A percentile compares a stretch with the other conserved stretches of the same genome.
Evolutionary conservation across 2,113 vertebrate species (phyloP).

Genomic region (Rhynchomys soricoides): DNA sequence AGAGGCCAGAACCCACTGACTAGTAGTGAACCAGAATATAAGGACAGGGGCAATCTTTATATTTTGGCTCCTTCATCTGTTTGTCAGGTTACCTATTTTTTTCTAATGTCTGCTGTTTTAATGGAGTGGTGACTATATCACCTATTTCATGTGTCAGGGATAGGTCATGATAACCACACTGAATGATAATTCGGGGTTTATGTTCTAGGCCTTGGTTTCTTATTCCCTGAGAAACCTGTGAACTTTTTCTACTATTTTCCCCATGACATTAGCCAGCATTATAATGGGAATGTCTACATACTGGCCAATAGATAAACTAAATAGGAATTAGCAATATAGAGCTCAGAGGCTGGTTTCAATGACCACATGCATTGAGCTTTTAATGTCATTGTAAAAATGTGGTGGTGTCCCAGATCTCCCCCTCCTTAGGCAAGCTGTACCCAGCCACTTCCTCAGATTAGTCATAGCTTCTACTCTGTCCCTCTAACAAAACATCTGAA

Average conservation of each 20-base stretch:
- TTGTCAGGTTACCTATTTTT: background rate
- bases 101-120: background rate
- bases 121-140: background rate
- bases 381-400: background rate
- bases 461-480: background rate
- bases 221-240: background rate
- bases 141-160: background rate
- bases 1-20: background rate
- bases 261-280: background rate
- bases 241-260: fast-evolving
- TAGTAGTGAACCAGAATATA: background rate
- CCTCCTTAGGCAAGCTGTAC: background rate
- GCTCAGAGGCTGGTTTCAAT: background rate
- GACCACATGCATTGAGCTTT: background rate
- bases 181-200: background rate
- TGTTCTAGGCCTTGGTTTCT: background rate
- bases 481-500: background rate
- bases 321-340: background rate
- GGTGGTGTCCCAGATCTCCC: fast-evolving
- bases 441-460: background rate
- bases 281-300: no score
- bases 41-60: background rate
- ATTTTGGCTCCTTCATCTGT: background rate
- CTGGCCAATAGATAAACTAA: no score
- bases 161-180: no score